A percentile compares a stretch with the other conserved stretches of the same genome.
Evolutionary conservation across 2,888 invertebrate species (phyloP).

Genomic region (Troides aeacus): DNA sequence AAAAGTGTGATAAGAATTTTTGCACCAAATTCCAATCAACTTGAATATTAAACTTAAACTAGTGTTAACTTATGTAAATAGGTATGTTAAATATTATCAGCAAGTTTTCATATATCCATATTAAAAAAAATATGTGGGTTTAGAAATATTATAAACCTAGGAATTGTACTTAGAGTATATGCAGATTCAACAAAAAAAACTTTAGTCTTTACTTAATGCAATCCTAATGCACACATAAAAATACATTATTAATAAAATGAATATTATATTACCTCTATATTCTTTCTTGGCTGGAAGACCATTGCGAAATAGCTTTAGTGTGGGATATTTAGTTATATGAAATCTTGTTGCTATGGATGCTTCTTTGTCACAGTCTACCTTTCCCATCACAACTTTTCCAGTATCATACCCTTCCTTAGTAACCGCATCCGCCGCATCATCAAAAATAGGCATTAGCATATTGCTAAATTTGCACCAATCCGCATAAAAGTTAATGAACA

Average conservation of each 20-base stretch:
- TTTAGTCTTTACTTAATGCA: background rate
- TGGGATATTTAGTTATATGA: conserved; percentile 99
- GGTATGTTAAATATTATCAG: background rate
- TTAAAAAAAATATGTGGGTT: background rate
- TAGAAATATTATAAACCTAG: background rate
- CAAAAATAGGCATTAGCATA: conserved; percentile 96
- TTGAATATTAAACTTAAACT: background rate
- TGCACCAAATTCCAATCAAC: background rate
- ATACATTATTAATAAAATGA: too few species aligned
- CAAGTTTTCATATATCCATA: background rate
- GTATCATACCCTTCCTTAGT: conserved; percentile 87
- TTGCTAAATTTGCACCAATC: conserved; percentile 99
- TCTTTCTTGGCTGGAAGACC: conserved; percentile 94
- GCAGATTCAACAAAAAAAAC: conserved; percentile 1
- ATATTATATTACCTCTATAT: conserved; percentile 85
- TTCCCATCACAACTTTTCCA: conserved; percentile 95
- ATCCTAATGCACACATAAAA: too few species aligned
- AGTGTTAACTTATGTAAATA: background rate
- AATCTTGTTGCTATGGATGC: conserved; percentile 92
- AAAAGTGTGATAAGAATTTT: conserved; percentile 2
- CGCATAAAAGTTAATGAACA: conserved; percentile 99
- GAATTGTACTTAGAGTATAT: background rate
- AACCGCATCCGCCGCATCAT: conserved; percentile 95
- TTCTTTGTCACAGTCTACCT: conserved; percentile 98
- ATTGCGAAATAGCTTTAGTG: conserved; percentile 95